Percentiles rank a stretch among this genome's conserved stretches.
These are phyloP conservation scores for Mycalesis mineus DNA, from an alignment of 2,888 invertebrate species.

Conservation along the genomic window DNA sequence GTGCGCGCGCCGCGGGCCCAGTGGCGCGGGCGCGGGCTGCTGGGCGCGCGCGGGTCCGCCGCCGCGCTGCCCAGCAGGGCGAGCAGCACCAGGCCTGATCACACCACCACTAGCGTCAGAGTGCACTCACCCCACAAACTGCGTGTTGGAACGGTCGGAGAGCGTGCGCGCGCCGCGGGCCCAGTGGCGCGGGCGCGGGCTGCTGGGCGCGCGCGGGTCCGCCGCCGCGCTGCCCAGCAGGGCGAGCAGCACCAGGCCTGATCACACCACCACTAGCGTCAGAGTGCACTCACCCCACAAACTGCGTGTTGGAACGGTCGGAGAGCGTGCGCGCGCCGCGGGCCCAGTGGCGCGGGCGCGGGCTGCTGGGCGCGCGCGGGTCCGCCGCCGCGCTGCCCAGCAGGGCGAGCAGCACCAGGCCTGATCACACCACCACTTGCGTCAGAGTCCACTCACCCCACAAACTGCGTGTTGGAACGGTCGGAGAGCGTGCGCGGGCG, in stretches of 20 bases:
- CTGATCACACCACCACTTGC: too few species aligned
- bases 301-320: constrained; percentile 57
- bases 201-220: constrained; percentile 42
- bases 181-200: constrained; percentile 57
- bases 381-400: too few species aligned
- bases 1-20: constrained; percentile 45
- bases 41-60: constrained; percentile 44
- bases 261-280: too few species aligned
- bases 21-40: constrained; percentile 50
- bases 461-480: constrained; percentile 61
- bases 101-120: constrained; percentile 52
- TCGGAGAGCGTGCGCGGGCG: constrained; percentile 59
- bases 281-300: constrained; percentile 58
- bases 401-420: too few species aligned
- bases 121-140: constrained; percentile 63
- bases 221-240: too few species aligned
- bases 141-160: constrained; percentile 55
- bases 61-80: constrained; percentile 41
- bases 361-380: constrained; percentile 43
- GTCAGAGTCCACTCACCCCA: constrained; percentile 71
- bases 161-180: constrained; percentile 57
- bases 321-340: constrained; percentile 57
- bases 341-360: constrained; percentile 57
- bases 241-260: too few species aligned
- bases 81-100: constrained; percentile 58